Conservation (phyloP, 2,797 vertebrate species). For the Neosilurus mollespiculum region DNA sequence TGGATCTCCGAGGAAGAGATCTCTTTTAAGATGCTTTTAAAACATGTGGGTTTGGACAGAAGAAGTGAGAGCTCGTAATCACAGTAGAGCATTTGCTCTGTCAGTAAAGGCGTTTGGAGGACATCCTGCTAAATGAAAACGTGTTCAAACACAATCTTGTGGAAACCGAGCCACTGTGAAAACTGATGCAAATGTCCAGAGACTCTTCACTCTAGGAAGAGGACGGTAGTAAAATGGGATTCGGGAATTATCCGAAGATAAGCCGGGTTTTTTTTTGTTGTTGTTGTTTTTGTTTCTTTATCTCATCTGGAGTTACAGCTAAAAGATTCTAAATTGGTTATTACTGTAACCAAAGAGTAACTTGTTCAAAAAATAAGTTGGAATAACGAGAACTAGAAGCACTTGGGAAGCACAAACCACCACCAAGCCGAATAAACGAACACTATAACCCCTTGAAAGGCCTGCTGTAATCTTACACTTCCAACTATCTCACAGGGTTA, state of each 20-base stretch:
- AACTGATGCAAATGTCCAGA: neutral
- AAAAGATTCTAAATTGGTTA: too few relatives aligned
- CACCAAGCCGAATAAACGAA: too few relatives aligned
- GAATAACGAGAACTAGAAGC: too few relatives aligned
- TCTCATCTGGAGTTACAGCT: too few relatives aligned
- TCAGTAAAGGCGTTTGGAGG: neutral
- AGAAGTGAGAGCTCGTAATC: neutral
- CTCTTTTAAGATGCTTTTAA: neutral
- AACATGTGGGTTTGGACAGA: neutral
- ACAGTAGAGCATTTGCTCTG: neutral
- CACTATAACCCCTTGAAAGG: too few relatives aligned
- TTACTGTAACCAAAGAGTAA: too few relatives aligned
- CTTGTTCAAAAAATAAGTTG: too few relatives aligned
- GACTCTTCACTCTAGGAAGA: neutral
- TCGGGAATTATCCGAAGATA: neutral
- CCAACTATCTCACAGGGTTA: too few relatives aligned
- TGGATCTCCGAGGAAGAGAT: neutral
- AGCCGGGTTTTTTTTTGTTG: neutral
- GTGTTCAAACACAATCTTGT: neutral
- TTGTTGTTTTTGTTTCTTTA: too few relatives aligned
- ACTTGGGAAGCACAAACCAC: too few relatives aligned
- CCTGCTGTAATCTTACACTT: too few relatives aligned
- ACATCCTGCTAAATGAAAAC: neutral
- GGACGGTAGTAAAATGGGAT: neutral
- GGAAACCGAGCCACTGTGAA: neutral